A percentile compares a stretch with the other conserved stretches of the same genome.
Conservation (phyloP, 2,888 invertebrate genomes). For the Meiosimyza platycephala region DNA sequence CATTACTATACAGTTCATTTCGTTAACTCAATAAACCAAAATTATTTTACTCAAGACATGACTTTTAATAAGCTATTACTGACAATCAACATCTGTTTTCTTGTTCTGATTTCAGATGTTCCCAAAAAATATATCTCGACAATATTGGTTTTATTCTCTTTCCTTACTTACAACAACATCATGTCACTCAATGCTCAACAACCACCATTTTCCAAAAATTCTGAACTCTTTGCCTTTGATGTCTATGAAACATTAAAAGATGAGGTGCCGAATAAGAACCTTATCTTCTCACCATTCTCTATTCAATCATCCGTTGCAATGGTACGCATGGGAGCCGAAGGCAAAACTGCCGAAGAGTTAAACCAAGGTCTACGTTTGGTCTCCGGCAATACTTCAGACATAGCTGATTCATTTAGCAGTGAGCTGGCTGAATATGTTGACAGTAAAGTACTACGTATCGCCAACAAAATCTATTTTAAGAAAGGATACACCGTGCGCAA, state of each 20-base stretch:
- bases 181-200: neutral
- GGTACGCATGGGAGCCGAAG: too few relatives aligned
- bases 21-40: too few relatives aligned
- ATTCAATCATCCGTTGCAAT: slow-evolving; percentile 79
- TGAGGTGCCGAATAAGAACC: slow-evolving; percentile 71
- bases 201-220: slow-evolving; percentile 45
- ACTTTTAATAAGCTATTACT: too few relatives aligned
- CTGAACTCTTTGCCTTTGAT: slow-evolving; percentile 48
- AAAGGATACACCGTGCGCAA: slow-evolving; percentile 70
- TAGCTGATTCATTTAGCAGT: slow-evolving; percentile 57
- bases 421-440: slow-evolving; percentile 55
- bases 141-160: too few relatives aligned
- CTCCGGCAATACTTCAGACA: slow-evolving; percentile 49
- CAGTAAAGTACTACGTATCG: slow-evolving; percentile 69
- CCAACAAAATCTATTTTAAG: slow-evolving; percentile 80
- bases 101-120: slow-evolving; percentile 33
- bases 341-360: too few relatives aligned
- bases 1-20: too few relatives aligned
- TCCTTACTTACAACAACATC: slow-evolving; percentile 3
- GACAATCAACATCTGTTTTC: neutral
- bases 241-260: slow-evolving; percentile 45
- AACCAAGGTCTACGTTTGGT: slow-evolving; percentile 71
- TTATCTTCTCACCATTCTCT: slow-evolving; percentile 81
- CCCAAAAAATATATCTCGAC: slow-evolving; percentile 20
- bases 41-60: too few relatives aligned